Base-by-base conservation (phyloP, 2,113 vertebrate genomes). In the Syngnathus scovelli region DNA sequence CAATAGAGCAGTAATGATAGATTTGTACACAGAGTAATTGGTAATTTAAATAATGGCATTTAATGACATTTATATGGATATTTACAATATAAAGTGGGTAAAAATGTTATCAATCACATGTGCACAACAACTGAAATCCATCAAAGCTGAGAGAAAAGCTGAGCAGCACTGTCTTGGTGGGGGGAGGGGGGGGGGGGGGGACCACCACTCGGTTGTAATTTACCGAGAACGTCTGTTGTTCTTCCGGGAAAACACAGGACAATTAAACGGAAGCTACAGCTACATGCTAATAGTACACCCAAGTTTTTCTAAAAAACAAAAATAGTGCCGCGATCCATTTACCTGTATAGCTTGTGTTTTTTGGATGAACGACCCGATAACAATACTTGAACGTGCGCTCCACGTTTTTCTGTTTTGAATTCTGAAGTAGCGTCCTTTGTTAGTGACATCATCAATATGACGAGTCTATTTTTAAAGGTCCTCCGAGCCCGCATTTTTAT, bases 121-220 rank as follows among this genome's bases (percentile, higher is more conserved):
- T 11, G 3, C 1, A 38, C 2, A 23, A 13, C 10, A 19, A 61
- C 23, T 11, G 6, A 23, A 61, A 19, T 74, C 65, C 9, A 27
- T 81, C 72, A 92, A 1, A 93, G 79, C 69, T 91, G 91, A 76
- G 92, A 90, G 69, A 93, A 82, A 51, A 92, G 85, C 19, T 91
- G 79, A 43, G 87, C 72, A 0, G 91, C 84, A 12, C 36, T 77
- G 68, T 93, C 92, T 23, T 23, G 23, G 23, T n/a, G n/a, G n/a
- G n/a, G n/a, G n/a, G n/a, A n/a, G n/a, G n/a, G n/a, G n/a, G n/a
- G n/a, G n/a, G n/a, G n/a, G n/a, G n/a, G 27, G 27, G 1, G 2
- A 27, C 27, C 27, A 27, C 27, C 27, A 27, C 27, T 27, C 27
- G 27, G 27, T 27, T 27, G 27, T 27, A 27, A 27, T 2, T 46